Evolutionary conservation across 2,797 vertebrate genomes (phyloP).

Genomic region (Fundulus diaphanus): DNA sequence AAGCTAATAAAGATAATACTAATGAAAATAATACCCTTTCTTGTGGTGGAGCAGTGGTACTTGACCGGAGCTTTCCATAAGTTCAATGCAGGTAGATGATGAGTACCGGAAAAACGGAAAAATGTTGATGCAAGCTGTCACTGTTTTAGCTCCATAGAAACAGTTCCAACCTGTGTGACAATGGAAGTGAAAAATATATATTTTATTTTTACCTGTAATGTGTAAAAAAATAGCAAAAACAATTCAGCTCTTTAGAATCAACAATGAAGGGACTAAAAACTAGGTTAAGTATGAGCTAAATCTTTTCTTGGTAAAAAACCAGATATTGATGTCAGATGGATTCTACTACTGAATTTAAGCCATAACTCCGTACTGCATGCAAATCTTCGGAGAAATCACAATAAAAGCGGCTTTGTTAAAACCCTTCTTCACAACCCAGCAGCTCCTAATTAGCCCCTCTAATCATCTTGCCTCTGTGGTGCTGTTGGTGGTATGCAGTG

Average conservation of each 20-base stretch:
- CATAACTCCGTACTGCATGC: neutral
- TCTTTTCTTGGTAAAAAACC: neutral
- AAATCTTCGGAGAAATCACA: conserved; percentile 49
- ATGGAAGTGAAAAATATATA: no score
- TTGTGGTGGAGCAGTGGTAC: no score
- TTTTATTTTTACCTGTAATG: no score
- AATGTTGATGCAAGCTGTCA: no score
- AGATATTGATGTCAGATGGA: neutral
- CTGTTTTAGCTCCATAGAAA: no score
- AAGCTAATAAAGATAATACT: no score
- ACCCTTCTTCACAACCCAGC: conserved; percentile 57
- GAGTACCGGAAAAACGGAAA: no score
- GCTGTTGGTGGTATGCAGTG: conserved; percentile 77
- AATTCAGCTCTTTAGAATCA: neutral
- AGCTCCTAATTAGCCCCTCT: conserved; percentile 75
- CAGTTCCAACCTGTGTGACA: neutral
- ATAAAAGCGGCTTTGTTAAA: conserved; percentile 76
- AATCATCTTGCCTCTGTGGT: conserved; percentile 64
- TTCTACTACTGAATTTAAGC: conserved; percentile 15
- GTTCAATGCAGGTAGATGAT: no score
- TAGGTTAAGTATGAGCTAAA: neutral
- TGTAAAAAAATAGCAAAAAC: no score
- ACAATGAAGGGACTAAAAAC: neutral
- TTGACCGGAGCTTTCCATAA: no score
- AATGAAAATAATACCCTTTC: no score